Percentiles rank a stretch among this genome's conserved stretches.
Conservation (phyloP, 2,113 vertebrate species). For the Nerophis lumbriciformis region DNA sequence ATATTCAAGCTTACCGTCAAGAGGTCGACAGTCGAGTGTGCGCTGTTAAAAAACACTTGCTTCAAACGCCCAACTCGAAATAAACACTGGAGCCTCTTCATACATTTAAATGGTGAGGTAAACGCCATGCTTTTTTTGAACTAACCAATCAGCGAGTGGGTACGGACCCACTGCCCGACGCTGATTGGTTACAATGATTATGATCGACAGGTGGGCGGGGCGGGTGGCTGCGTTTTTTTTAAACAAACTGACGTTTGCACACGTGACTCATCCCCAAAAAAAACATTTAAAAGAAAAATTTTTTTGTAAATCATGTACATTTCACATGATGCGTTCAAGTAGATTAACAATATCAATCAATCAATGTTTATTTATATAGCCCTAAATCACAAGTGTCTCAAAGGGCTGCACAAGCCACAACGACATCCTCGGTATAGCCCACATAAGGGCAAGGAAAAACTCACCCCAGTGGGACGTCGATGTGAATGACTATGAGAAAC, state of each 20-base stretch:
- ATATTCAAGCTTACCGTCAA: slow-evolving; percentile 31
- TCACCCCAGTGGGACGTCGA: too few species aligned
- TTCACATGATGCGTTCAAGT: background rate
- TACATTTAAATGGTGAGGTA: slow-evolving; percentile 64
- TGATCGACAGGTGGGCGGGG: slow-evolving; percentile 12
- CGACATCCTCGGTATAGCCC: too few species aligned
- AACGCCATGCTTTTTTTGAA: slow-evolving; percentile 59
- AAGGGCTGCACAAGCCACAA: too few species aligned
- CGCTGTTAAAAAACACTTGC: background rate
- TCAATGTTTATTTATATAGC: too few species aligned
- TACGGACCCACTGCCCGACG: background rate
- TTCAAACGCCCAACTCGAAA: background rate
- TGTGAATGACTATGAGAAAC: too few species aligned
- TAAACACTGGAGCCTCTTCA: slow-evolving; percentile 29
- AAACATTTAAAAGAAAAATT: background rate
- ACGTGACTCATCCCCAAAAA: background rate
- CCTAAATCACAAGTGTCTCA: too few species aligned
- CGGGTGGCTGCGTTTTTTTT: background rate
- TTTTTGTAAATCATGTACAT: background rate
- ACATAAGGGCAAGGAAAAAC: too few species aligned
- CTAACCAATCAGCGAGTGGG: slow-evolving; percentile 54
- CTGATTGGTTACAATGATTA: slow-evolving; percentile 48
- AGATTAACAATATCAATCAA: too few species aligned
- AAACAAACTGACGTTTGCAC: background rate
- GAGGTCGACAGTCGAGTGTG: background rate